A percentile compares a stretch with the other conserved stretches of the same genome.
These are phyloP conservation scores for Magallana nippona DNA, from an alignment of 2,888 invertebrate species.

Conservation along the genomic window DNA sequence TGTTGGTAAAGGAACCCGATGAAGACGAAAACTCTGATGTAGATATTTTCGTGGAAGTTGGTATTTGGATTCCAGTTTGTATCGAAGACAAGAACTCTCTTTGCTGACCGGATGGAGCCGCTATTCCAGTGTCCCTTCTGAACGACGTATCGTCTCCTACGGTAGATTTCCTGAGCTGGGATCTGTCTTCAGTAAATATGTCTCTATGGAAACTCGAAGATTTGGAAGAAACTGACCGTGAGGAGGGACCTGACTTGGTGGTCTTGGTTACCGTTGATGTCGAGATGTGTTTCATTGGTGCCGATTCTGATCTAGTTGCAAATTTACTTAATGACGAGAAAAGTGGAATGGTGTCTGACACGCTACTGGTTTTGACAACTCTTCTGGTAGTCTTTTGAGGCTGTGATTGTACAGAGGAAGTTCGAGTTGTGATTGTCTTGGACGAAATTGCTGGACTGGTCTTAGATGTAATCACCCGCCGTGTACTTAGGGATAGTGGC, in stretches of 20 bases:
- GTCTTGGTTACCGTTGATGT: not conserved
- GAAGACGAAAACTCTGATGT: conserved; percentile 8
- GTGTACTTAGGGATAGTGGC: not conserved
- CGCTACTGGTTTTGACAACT: not conserved
- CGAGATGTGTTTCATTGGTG: not conserved
- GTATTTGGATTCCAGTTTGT: too few species aligned
- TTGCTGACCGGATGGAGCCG: too few species aligned
- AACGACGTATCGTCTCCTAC: too few species aligned
- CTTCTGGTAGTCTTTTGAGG: not conserved
- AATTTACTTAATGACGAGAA: conserved; percentile 6
- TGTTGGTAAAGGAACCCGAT: not conserved
- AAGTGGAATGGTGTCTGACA: not conserved
- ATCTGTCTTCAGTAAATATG: too few species aligned
- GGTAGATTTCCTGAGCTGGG: too few species aligned
- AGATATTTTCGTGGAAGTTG: not conserved
- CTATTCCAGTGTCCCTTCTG: too few species aligned
- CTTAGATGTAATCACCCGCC: not conserved
- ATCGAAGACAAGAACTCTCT: too few species aligned
- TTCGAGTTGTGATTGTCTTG: conserved; percentile 15
- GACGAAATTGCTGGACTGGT: conserved; percentile 19
- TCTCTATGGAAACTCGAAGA: too few species aligned
- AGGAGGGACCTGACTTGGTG: not conserved
- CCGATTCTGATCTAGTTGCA: not conserved
- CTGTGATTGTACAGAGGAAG: not conserved
- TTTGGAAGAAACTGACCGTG: too few species aligned